Base-by-base conservation (phyloP, 2,888 invertebrate species). In the Theodoxus fluviatilis region DNA sequence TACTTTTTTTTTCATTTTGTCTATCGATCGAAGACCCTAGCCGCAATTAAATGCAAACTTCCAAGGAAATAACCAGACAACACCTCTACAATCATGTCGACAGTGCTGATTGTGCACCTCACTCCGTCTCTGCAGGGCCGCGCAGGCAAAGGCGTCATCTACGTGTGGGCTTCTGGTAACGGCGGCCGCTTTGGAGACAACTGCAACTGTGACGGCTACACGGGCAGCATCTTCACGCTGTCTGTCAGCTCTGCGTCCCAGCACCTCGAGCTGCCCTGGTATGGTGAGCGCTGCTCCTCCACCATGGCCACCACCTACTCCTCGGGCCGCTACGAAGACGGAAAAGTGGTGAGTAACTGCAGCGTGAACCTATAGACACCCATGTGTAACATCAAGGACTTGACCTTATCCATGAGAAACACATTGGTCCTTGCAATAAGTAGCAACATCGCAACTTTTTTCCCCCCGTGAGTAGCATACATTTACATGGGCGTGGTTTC, bases 101-200 rank as follows among this genome's bases (percentile, higher is more conserved):
- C n/a, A n/a, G n/a, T n/a, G n/a, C n/a, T n/a, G n/a, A n/a, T n/a
- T n/a, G n/a, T n/a, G n/a, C n/a, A n/a, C n/a, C n/a, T n/a, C n/a
- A n/a, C n/a, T n/a, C n/a, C n/a, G n/a, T n/a, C 79, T 83, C 35
- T 59, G 2, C 76, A 91, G 90, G 91, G 91, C 9, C 86, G 96
- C 2, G 88, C 88, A 7, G 95, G 96, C 0, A 92, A 91, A 85
- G 96, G 96, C 0, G 90, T 90, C 15, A 93, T 96, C 76, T 96
- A 93, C 86, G 93, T 95, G 0, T 96, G 96, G 94, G 96, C 96
- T 0, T 93, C 94, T 37, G 96, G 96, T 2, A 96, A 96, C 83
- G 96, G 96, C 0, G 95, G 96, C 38, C 90, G 90, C 12, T 90
- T 91, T 73, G 90, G 90, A 7, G 96, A 96, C 86, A 94, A 95